These are phyloP conservation scores for Potamilus streckersoni DNA, from an alignment of 1,140 invertebrate genomes.

Conservation along the genomic window DNA sequence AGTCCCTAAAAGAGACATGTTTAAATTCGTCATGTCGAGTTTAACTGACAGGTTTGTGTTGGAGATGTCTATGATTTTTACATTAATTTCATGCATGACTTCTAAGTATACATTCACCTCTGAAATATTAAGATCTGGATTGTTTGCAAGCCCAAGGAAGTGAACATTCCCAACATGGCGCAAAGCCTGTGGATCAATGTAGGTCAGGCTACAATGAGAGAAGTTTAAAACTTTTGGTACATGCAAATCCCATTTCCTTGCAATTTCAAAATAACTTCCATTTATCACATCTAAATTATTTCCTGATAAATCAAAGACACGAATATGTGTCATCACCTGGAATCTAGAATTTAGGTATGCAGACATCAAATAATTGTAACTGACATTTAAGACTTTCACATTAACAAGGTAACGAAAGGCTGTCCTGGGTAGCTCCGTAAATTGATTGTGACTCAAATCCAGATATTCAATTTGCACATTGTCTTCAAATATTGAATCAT, in stretches of 20 bases:
- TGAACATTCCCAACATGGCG: conserved; percentile 11
- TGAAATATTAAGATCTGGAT: conserved; percentile 8
- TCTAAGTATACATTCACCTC: conserved; percentile 18
- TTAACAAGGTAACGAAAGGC: conserved; percentile 23
- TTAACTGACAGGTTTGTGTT: conserved; percentile 21
- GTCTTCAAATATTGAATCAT: conserved; percentile 24
- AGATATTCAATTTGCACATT: conserved; percentile 18
- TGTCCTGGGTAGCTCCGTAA: conserved; percentile 11
- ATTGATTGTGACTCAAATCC: conserved; percentile 20
- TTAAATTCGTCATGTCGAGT: conserved; percentile 9
- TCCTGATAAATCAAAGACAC: conserved; percentile 23
- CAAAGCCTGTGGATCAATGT: conserved; percentile 19
- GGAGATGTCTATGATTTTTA: conserved; percentile 20
- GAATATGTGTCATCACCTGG: conserved; percentile 19
- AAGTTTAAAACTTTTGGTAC: conserved; percentile 25
- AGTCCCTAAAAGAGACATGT: conserved; percentile 8
- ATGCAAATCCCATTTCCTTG: conserved; percentile 11
- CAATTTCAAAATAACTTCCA: conserved; percentile 13
- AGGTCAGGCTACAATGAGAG: conserved; percentile 17
- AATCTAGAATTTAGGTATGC: conserved; percentile 16
- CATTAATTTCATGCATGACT: conserved; percentile 4
- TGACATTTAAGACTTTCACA: conserved; percentile 22
- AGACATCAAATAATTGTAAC: conserved; percentile 21
- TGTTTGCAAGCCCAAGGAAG: conserved; percentile 21
- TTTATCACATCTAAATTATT: conserved; percentile 17